phyloP scores from a whole-genome alignment of 2,113 vertebrate genomes.

The Lampris incognitus region DNA sequence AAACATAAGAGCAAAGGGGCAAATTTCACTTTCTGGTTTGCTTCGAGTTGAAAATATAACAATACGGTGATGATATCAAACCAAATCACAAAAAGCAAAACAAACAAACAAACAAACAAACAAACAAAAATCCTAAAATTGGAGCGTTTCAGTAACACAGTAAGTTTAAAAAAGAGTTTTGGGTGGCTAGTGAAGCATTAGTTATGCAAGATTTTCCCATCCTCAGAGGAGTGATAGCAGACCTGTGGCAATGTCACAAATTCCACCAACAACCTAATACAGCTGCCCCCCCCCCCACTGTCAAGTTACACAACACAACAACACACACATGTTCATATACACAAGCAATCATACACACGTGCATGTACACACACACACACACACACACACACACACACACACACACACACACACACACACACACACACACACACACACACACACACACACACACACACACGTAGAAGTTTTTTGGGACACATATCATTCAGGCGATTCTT shows the following conservation, averaged over 20 bases:
- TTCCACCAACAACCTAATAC: not conserved
- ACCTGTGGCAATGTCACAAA: not conserved
- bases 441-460: not conserved
- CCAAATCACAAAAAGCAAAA: no score
- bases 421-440: not conserved
- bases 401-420: not conserved
- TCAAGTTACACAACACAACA: not conserved
- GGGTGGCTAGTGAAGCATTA: not conserved
- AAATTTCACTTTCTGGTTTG: no score
- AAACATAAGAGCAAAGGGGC: no score
- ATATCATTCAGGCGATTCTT: no score
- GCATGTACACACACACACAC: conserved; percentile 1
- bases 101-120: not conserved
- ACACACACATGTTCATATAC: conserved; percentile 1
- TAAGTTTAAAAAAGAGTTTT: not conserved
- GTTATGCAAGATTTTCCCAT: not conserved
- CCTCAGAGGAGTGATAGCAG: not conserved
- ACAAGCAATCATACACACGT: not conserved
- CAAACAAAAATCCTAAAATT: not conserved
- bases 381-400: conserved; percentile 1
- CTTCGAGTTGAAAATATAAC: no score
- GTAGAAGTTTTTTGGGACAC: not conserved
- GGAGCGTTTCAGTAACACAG: not conserved
- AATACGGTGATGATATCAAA: no score
- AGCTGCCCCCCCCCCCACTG: not conserved